These are phyloP conservation scores for Drosophila crucigera DNA, from an alignment of 2,888 invertebrate species.

Conservation along the genomic window DNA sequence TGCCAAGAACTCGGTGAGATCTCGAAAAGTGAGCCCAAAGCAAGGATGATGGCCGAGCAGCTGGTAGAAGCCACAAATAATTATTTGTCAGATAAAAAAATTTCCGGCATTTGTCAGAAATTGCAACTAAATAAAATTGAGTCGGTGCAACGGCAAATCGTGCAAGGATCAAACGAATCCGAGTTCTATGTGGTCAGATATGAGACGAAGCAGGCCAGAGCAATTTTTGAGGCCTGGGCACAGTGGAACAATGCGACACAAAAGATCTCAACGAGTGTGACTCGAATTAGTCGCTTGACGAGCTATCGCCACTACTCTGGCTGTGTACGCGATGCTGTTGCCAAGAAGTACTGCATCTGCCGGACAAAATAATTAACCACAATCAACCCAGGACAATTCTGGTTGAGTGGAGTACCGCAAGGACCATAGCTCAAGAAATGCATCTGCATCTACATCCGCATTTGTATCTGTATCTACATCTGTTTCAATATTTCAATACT, in stretches of 20 bases:
- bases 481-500: conserved; percentile 27
- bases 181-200: conserved; percentile 32
- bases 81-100: conserved; percentile 47
- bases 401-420: conserved; percentile 17
- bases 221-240: conserved; percentile 31
- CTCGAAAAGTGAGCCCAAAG: conserved; percentile 3
- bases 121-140: conserved; percentile 35
- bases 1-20: conserved; percentile 83
- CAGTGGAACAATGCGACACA: conserved; percentile 35
- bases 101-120: conserved; percentile 53
- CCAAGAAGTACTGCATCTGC: conserved; percentile 78
- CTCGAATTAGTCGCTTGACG: conserved; percentile 39
- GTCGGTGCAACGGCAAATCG: conserved; percentile 9
- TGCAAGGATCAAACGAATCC: neutral
- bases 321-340: conserved; percentile 55
- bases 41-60: conserved; percentile 38
- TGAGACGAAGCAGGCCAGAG: conserved; percentile 14
- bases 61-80: conserved; percentile 66
- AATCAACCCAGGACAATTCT: conserved; percentile 16
- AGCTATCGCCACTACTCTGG: conserved; percentile 15
- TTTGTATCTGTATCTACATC: conserved; percentile 4
- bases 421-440: conserved; percentile 17
- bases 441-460: conserved; percentile 27
- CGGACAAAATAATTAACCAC: conserved; percentile 9
- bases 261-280: conserved; percentile 25